Conservation (phyloP, 1,140 invertebrate species). For the Ips typographus region DNA sequence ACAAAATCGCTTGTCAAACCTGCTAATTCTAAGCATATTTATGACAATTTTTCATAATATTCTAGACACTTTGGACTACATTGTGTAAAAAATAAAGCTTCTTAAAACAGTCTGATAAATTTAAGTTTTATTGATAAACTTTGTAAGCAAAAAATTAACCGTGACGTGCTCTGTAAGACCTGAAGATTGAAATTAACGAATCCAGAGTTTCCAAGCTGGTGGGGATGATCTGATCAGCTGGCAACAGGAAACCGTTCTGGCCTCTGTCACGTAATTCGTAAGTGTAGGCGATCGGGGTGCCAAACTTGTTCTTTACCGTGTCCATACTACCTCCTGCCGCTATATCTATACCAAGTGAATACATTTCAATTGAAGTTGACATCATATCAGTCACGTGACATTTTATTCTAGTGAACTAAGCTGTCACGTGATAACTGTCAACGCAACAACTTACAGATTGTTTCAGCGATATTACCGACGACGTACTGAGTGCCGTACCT, state of each 20-base stretch:
- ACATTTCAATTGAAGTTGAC: background rate
- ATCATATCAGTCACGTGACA: background rate
- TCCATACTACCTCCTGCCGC: constrained; percentile 67
- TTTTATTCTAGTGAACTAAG: no score
- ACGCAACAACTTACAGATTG: constrained; percentile 58
- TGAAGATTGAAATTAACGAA: constrained; percentile 59
- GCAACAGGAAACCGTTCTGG: constrained; percentile 72
- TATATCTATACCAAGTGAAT: constrained; percentile 51
- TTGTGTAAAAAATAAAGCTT: no score
- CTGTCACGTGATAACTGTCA: background rate
- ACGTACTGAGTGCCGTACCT: constrained; percentile 66
- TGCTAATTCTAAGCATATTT: no score
- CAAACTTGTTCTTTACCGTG: constrained; percentile 67
- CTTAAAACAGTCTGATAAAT: no score
- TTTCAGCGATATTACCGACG: constrained; percentile 59
- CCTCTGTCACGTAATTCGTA: constrained; percentile 68
- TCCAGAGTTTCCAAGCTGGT: constrained; percentile 70
- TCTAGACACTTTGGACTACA: no score
- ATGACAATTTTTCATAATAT: no score
- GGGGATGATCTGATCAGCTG: constrained; percentile 68
- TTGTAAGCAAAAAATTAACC: background rate
- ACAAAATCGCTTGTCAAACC: no score
- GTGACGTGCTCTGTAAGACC: constrained; percentile 48
- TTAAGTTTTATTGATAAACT: no score
- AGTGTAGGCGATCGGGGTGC: constrained; percentile 68